Conservation (phyloP, 2,888 invertebrate species). For the Drosophila parthenogenetica region DNA sequence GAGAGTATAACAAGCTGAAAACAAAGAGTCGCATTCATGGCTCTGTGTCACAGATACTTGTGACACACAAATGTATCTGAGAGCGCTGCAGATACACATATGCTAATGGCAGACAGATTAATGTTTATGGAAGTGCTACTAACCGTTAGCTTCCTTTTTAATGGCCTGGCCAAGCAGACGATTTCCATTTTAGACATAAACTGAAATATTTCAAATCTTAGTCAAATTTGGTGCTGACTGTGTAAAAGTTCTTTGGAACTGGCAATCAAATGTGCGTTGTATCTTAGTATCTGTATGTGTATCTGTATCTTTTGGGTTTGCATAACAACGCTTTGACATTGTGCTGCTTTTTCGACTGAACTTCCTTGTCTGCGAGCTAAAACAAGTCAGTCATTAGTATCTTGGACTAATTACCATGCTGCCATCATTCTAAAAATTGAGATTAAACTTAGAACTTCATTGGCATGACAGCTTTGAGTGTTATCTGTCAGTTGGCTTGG, state of each 20-base stretch:
- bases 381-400: slow-evolving; percentile 66
- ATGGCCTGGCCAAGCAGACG: slow-evolving; percentile 4
- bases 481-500: slow-evolving; percentile 23
- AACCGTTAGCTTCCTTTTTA: slow-evolving; percentile 28
- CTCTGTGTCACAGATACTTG: slow-evolving; percentile 46
- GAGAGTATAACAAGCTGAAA: slow-evolving; percentile 14
- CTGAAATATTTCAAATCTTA: background rate
- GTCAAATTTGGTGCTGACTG: too few relatives aligned
- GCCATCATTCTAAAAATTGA: slow-evolving; percentile 30
- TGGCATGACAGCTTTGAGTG: slow-evolving; percentile 39
- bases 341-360: slow-evolving; percentile 44
- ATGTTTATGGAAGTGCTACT: slow-evolving; percentile 16
- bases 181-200: slow-evolving; percentile 7
- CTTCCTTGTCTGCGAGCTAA: slow-evolving; percentile 35
- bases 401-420: slow-evolving; percentile 65
- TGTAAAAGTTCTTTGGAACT: background rate
- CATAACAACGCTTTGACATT: slow-evolving; percentile 49
- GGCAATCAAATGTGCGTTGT: slow-evolving; percentile 4
- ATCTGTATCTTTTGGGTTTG: slow-evolving; percentile 19
- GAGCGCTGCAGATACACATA: slow-evolving; percentile 32
- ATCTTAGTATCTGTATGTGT: slow-evolving; percentile 7
- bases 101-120: slow-evolving; percentile 18
- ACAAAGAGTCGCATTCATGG: slow-evolving; percentile 54
- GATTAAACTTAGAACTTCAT: slow-evolving; percentile 56
- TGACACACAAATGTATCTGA: slow-evolving; percentile 45